Conservation (phyloP, 2,113 vertebrate genomes). For the Sinocyclocheilus anophthalmus region DNA sequence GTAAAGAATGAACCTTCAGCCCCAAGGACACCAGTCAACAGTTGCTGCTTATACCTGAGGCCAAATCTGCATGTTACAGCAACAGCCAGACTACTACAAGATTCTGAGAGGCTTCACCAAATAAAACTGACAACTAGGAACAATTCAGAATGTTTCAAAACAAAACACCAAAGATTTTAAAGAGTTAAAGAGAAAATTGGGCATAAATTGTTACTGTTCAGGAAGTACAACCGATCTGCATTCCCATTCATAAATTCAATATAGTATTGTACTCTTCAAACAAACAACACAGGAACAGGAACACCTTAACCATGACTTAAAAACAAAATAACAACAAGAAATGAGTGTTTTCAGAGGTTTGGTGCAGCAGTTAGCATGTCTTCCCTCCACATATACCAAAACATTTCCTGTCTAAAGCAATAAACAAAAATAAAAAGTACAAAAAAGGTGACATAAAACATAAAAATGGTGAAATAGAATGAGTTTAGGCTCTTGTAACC, state of each 20-base stretch:
- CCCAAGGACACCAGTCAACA: conserved; percentile 28
- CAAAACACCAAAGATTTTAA: background rate
- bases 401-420: background rate
- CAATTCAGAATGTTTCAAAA: background rate
- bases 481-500: background rate
- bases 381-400: background rate
- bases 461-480: background rate
- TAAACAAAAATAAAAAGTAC: background rate
- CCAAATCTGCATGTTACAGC: conserved; percentile 30
- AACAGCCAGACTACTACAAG: background rate
- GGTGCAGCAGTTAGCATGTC: background rate
- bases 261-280: background rate
- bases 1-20: conserved; percentile 12
- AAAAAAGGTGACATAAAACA: background rate
- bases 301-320: background rate
- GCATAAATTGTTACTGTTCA: background rate
- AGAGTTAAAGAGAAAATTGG: background rate
- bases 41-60: conserved; percentile 24
- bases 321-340: background rate
- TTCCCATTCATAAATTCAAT: background rate
- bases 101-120: background rate
- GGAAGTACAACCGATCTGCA: background rate
- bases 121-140: background rate
- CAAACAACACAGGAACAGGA: background rate
- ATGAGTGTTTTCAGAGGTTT: background rate